A percentile compares a stretch with the other conserved stretches of the same genome.
phyloP scores from a whole-genome alignment of 1,140 invertebrate species.

The Belonocnema kinseyi region DNA sequence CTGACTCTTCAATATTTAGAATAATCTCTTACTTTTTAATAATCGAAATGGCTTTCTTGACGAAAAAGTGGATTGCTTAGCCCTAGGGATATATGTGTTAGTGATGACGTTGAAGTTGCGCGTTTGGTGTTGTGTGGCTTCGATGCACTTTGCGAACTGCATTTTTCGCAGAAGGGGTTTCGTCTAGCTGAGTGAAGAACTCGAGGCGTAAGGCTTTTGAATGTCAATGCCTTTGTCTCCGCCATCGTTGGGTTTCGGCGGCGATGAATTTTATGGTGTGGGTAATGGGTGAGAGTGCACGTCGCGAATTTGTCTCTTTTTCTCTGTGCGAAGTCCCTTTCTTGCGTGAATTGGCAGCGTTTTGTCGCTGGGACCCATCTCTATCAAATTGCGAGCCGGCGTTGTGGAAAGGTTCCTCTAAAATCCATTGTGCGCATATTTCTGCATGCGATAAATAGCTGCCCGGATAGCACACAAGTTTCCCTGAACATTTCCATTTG shows the following conservation, averaged over 20 bases:
- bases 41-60: neutral
- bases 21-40: neutral
- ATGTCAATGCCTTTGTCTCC: conserved; percentile 71
- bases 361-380: neutral
- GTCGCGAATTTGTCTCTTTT: conserved; percentile 24
- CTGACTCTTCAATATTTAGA: neutral
- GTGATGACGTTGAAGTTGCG: conserved; percentile 35
- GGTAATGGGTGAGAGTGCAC: conserved; percentile 17
- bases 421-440: too few species aligned
- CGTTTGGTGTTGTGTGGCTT: conserved; percentile 39
- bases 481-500: too few species aligned
- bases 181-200: conserved; percentile 56
- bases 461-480: too few species aligned
- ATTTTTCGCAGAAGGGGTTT: conserved; percentile 56
- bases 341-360: neutral
- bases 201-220: conserved; percentile 64
- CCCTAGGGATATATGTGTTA: neutral
- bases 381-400: too few species aligned
- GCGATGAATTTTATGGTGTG: conserved; percentile 27
- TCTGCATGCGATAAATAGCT: too few species aligned
- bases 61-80: neutral
- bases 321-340: conserved; percentile 2
- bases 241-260: conserved; percentile 34
- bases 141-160: conserved; percentile 48
- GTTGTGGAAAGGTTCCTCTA: too few species aligned